Percentiles rank a stretch among this genome's conserved stretches.
These are phyloP conservation scores for Oxystoma pomonae DNA, from an alignment of 2,888 invertebrate species.

Conservation along the genomic window DNA sequence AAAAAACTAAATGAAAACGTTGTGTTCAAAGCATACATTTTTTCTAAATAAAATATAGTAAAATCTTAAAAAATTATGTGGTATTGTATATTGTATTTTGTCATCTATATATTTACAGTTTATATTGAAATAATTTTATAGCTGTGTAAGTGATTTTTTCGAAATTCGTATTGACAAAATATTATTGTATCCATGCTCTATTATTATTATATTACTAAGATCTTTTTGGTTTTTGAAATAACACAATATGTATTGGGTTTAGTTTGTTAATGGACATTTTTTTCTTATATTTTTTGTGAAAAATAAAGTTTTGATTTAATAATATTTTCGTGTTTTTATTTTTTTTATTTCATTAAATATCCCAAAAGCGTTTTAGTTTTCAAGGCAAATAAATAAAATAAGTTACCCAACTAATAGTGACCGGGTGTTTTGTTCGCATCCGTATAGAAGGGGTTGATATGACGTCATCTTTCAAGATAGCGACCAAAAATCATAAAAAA, in stretches of 20 bases:
- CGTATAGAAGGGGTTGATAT: too few relatives aligned
- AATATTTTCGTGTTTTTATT: background rate
- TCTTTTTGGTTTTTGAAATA: constrained; percentile 1
- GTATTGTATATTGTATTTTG: background rate
- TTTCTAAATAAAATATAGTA: background rate
- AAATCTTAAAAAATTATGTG: background rate
- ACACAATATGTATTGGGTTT: background rate
- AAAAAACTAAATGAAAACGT: background rate
- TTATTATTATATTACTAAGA: background rate
- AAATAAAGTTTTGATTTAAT: constrained; percentile 4
- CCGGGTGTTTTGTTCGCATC: too few relatives aligned
- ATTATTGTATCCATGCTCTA: background rate
- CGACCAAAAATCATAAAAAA: too few relatives aligned
- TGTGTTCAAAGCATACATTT: background rate
- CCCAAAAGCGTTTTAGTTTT: too few relatives aligned
- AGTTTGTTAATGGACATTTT: background rate
- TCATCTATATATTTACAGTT: background rate
- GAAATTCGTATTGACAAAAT: background rate
- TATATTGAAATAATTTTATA: background rate
- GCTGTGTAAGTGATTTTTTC: background rate
- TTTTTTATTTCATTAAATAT: too few relatives aligned
- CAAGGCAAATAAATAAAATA: too few relatives aligned
- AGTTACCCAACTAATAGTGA: too few relatives aligned
- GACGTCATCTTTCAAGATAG: too few relatives aligned
- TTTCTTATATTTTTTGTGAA: constrained; percentile 3